Evolutionary conservation across 2,113 vertebrate genomes (phyloP).

Genomic region (Struthidea cinerea): DNA sequence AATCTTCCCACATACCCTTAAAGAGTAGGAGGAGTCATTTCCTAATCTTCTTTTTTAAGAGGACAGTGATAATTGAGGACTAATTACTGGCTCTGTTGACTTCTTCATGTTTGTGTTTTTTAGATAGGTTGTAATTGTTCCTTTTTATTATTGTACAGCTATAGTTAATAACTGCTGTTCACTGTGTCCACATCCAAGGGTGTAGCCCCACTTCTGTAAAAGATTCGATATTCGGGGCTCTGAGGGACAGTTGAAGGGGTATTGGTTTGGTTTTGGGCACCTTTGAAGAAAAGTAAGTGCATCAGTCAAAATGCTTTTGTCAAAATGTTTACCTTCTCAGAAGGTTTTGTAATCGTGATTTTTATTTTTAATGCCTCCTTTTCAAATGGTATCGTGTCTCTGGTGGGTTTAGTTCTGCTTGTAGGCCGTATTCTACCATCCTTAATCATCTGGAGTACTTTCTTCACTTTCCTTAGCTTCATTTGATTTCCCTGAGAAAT

Average conservation of each 20-base stretch:
- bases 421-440: not conserved
- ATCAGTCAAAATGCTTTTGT: not conserved
- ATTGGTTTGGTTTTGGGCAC: not conserved
- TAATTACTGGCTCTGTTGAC: not conserved
- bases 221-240: not conserved
- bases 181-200: not conserved
- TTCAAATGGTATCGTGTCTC: not conserved
- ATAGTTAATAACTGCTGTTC: not conserved
- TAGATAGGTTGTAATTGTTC: not conserved
- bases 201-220: not conserved
- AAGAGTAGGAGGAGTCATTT: not conserved
- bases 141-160: not conserved
- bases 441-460: not conserved
- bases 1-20: not conserved
- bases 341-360: not conserved
- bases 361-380: not conserved
- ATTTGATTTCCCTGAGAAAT: not conserved
- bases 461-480: not conserved
- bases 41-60: conserved; percentile 3
- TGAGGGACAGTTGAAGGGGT: not conserved
- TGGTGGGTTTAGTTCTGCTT: not conserved
- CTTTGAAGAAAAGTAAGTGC: not conserved
- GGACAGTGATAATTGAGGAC: not conserved
- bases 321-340: not conserved
- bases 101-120: not conserved